Conservation (phyloP, 2,113 vertebrate genomes). For the Limnothrissa miodon region DNA sequence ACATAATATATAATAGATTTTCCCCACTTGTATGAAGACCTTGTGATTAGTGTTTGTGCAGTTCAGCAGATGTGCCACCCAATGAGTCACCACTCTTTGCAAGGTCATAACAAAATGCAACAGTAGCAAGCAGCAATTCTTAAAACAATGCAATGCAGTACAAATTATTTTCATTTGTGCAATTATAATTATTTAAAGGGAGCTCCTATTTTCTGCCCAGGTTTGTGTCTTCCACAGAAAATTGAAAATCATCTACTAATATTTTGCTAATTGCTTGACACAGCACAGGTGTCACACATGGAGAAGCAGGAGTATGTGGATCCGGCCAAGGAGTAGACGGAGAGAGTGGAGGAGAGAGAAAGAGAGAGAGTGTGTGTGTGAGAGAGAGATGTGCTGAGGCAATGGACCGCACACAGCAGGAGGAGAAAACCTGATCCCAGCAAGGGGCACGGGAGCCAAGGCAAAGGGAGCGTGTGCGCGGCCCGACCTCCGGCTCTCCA, state of each 20-base stretch:
- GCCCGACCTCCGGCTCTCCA: background rate
- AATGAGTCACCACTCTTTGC: background rate
- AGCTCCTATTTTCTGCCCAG: background rate
- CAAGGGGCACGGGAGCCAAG: background rate
- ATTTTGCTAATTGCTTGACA: background rate
- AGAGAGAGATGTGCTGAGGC: background rate
- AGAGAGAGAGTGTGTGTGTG: background rate
- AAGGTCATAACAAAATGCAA: background rate
- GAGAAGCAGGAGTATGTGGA: background rate
- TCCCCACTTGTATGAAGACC: too few relatives aligned
- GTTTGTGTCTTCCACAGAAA: background rate
- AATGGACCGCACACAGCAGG: background rate
- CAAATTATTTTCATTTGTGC: background rate
- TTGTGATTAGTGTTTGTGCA: background rate
- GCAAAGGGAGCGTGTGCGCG: background rate
- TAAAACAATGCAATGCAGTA: background rate
- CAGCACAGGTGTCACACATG: background rate
- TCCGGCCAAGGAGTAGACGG: background rate
- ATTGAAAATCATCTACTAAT: background rate
- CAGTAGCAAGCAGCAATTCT: too few relatives aligned
- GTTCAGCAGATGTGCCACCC: background rate
- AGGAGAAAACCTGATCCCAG: background rate
- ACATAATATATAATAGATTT: too few relatives aligned
- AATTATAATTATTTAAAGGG: background rate
- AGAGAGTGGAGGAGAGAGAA: background rate